Evolutionary conservation across 2,797 vertebrate genomes (phyloP), one percentile per base, ranked within the genome.

Genomic region (Phaenicophaeus curvirostris): DNA sequence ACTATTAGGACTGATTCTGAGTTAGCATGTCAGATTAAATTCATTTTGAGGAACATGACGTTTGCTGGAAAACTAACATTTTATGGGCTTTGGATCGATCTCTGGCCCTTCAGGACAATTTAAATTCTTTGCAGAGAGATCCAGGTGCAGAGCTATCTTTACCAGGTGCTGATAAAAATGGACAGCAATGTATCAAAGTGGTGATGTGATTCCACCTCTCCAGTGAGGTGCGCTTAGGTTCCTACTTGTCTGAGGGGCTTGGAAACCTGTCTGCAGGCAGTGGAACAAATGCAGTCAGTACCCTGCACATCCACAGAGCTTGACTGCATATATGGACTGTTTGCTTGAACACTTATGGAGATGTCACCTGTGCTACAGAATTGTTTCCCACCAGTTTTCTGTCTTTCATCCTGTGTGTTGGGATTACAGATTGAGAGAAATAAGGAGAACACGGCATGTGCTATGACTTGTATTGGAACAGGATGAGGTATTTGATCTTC

Each of bases 271-370:
- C 51, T 78, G 76, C 35, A 51, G 53, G 15, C 11, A 37, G 3
- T 5, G 41, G 61, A 66, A 3, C 5, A 42, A 44, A 59, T 23
- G 19, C 23, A 41, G 14, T 25, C 37, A 63, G 35, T 28, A 20
- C 31, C 9, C 93, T 10, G 2, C 9, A 1, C 0, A 3, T 59
- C 53, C 59, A 46, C 9, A 30, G 27, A 33, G 27, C 66, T 42
- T 0, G 0, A 11, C 24, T 53, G 11, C 14, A 4, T 1, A 0
- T 8, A 14, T 0, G 6, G 24, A 6, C 46, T 13, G 30, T 71
- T 86, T 66, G 19, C 41, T 53, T 61, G 21, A 65, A 27, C 0
- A 1, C 13, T 35, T 44, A 12, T 2, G 19, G 46, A 41, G 28
- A 8, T 80, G 33, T 44, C 71, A 59, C 24, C 41, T 1, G 0